Conservation (phyloP, 2,797 vertebrate genomes). For the Hyperoplus immaculatus region DNA sequence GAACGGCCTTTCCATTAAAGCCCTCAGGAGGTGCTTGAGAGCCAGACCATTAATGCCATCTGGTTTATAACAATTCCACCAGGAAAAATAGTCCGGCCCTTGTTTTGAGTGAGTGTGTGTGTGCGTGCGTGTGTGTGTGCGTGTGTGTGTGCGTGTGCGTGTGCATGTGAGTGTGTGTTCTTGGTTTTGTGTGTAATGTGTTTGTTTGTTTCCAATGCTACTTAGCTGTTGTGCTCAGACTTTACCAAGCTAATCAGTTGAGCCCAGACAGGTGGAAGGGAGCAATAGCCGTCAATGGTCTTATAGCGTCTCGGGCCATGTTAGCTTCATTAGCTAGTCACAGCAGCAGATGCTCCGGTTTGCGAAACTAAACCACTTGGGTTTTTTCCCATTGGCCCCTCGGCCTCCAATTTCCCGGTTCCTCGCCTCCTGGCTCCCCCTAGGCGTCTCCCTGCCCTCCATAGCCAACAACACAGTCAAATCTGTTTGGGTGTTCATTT, state of each 20-base stretch:
- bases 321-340: slow-evolving; percentile 70
- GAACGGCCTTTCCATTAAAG: slow-evolving; percentile 48
- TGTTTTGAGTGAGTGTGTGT: slow-evolving; percentile 37
- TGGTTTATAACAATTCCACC: slow-evolving; percentile 66
- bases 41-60: slow-evolving; percentile 69
- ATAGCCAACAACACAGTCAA: slow-evolving; percentile 31
- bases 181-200: neutral
- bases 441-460: slow-evolving; percentile 41
- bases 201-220: slow-evolving; percentile 2
- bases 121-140: neutral
- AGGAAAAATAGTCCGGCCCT: slow-evolving; percentile 57
- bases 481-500: slow-evolving; percentile 6
- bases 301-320: slow-evolving; percentile 39
- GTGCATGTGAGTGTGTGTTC: slow-evolving; percentile 41
- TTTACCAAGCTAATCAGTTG: slow-evolving; percentile 59
- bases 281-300: slow-evolving; percentile 57
- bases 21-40: slow-evolving; percentile 58
- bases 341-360: slow-evolving; percentile 66
- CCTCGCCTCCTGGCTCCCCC: slow-evolving; percentile 30
- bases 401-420: slow-evolving; percentile 44
- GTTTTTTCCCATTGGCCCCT: slow-evolving; percentile 41
- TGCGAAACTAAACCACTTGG: slow-evolving; percentile 52
- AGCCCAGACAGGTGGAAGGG: slow-evolving; percentile 66
- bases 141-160: neutral
- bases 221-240: slow-evolving; percentile 53